Evolutionary conservation across 2,888 invertebrate genomes (phyloP).

Genomic region (Arctia plantaginis): DNA sequence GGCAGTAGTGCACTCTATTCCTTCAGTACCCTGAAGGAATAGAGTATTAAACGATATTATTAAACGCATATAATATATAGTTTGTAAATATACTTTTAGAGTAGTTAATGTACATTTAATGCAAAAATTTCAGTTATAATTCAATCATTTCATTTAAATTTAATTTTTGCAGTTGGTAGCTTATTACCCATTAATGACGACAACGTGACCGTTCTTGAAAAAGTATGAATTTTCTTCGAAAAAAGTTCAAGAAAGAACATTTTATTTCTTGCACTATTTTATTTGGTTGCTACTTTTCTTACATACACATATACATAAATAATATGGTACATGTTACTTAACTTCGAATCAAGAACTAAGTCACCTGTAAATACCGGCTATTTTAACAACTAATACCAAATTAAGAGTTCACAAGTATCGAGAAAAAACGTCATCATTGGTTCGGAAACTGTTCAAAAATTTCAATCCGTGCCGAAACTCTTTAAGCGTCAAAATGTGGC

Average conservation of each 20-base stretch:
- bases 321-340: background rate
- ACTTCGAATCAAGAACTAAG: conserved; percentile 1
- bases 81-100: too few species aligned
- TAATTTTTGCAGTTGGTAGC: too few species aligned
- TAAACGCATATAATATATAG: too few species aligned
- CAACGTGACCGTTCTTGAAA: too few species aligned
- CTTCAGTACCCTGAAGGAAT: too few species aligned
- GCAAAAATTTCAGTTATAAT: too few species aligned
- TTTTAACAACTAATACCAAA: conserved; percentile 49
- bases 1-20: background rate
- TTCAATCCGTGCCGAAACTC: conserved; percentile 74
- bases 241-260: too few species aligned
- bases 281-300: background rate
- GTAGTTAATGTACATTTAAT: too few species aligned
- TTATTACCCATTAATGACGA: too few species aligned
- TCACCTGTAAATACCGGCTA: conserved; percentile 7
- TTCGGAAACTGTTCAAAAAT: conserved; percentile 70
- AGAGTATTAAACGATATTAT: too few species aligned
- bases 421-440: conserved; percentile 63
- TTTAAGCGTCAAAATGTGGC: conserved; percentile 73
- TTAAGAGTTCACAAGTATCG: conserved; percentile 46
- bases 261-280: background rate
- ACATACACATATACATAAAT: background rate
- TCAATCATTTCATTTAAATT: too few species aligned
- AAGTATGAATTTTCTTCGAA: too few species aligned